phyloP scores from a whole-genome alignment of 2,888 invertebrate species.

The Phanerotoma sp. region DNA sequence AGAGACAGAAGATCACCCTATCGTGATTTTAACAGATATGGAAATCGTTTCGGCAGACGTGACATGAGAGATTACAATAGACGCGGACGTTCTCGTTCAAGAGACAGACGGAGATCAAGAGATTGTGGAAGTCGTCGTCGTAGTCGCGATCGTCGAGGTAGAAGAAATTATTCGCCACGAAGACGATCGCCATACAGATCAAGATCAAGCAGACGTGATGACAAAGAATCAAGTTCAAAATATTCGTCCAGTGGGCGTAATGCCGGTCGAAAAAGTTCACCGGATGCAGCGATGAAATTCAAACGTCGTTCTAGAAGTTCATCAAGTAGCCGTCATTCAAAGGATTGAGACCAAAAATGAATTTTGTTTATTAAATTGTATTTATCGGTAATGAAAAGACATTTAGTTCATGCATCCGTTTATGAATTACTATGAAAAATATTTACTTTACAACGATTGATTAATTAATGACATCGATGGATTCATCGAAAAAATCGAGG shows the following conservation, averaged over 20 bases:
- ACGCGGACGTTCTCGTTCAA: constrained; percentile 45
- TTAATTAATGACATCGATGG: too few relatives aligned
- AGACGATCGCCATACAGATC: constrained; percentile 42
- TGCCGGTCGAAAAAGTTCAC: constrained; percentile 26
- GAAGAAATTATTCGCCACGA: constrained; percentile 43
- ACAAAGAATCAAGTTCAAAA: constrained; percentile 36
- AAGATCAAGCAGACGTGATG: constrained; percentile 40
- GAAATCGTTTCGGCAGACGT: constrained; percentile 39
- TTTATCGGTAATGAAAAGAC: too few relatives aligned
- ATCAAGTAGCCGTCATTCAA: constrained; percentile 47
- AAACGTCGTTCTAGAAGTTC: constrained; percentile 49
- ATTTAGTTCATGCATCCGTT: too few relatives aligned
- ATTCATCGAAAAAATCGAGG: too few relatives aligned
- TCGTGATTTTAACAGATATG: constrained; percentile 38
- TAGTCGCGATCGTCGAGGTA: constrained; percentile 44
- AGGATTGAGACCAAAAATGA: constrained; percentile 36
- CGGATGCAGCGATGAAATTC: constrained; percentile 43
- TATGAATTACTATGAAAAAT: too few relatives aligned
- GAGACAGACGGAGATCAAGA: constrained; percentile 47
- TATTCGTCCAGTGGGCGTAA: constrained; percentile 32
- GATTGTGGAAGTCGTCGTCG: constrained; percentile 42
- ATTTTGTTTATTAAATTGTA: background rate
- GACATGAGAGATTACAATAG: constrained; percentile 43
- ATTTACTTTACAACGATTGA: too few relatives aligned
- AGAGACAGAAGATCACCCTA: constrained; percentile 33